Evolutionary conservation across 2,113 vertebrate genomes (phyloP).

Genomic region (Eclectus roratus): DNA sequence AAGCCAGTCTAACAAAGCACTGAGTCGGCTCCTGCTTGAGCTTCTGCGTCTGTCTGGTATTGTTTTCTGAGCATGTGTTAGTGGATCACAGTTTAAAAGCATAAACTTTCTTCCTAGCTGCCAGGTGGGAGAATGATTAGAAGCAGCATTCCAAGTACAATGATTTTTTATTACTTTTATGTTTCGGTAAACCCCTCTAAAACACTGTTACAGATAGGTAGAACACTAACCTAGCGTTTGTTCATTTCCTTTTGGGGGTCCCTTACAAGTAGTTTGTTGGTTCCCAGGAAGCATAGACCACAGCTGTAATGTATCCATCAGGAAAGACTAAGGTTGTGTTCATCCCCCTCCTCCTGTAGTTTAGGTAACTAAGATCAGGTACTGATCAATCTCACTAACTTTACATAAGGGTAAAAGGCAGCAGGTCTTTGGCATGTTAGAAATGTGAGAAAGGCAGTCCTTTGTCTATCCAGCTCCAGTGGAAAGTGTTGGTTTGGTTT

Average conservation of each 20-base stretch:
- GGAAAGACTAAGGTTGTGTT: neutral
- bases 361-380: neutral
- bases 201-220: neutral
- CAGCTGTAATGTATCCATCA: neutral
- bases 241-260: neutral
- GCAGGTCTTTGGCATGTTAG: neutral
- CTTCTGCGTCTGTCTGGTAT: neutral
- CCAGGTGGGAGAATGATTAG: neutral
- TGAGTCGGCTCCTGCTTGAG: neutral
- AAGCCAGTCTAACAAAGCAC: neutral
- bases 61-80: neutral
- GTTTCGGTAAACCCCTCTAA: neutral
- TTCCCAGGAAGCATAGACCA: fast-evolving
- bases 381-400: neutral
- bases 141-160: neutral
- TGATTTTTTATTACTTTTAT: neutral
- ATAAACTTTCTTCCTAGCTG: neutral
- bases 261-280: neutral
- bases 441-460: neutral
- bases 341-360: fast-evolving
- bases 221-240: neutral
- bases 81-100: neutral
- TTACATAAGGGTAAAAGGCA: neutral
- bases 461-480: neutral
- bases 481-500: neutral